Conservation (phyloP, 2,113 vertebrate genomes). For the Sprattus sprattus region DNA sequence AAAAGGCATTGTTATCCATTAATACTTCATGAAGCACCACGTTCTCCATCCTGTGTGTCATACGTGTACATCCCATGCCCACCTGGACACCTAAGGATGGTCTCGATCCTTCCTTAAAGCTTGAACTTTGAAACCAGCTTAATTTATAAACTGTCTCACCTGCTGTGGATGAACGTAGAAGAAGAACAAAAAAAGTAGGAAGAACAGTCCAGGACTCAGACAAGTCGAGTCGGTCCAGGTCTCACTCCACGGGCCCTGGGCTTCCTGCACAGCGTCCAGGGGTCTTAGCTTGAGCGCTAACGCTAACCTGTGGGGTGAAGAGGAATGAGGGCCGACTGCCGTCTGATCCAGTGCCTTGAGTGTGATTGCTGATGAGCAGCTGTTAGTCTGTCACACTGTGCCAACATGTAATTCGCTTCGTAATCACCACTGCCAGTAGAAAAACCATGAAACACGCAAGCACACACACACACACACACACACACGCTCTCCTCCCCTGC, state of each 20-base stretch:
- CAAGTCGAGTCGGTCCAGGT: background rate
- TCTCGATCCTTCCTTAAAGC: background rate
- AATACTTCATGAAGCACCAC: background rate
- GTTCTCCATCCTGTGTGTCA: background rate
- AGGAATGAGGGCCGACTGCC: constrained; percentile 25
- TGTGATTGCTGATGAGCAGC: constrained; percentile 39
- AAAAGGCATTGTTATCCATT: background rate
- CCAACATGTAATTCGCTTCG: constrained; percentile 28
- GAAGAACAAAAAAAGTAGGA: background rate
- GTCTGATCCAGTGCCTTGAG: constrained; percentile 40
- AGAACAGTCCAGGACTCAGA: background rate
- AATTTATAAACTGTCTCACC: background rate
- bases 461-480: too few relatives aligned
- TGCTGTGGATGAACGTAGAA: background rate
- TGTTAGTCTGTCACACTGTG: constrained; percentile 39
- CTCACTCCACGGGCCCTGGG: background rate
- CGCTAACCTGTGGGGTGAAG: constrained; percentile 12
- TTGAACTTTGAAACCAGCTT: background rate
- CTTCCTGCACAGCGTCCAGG: background rate
- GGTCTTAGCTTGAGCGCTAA: constrained; percentile 14
- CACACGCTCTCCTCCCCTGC: background rate
- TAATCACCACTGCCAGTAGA: constrained; percentile 38
- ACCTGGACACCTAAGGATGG: background rate
- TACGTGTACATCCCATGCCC: background rate
- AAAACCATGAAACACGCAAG: background rate